Evolutionary conservation across 2,113 vertebrate genomes (phyloP), one percentile per base, ranked within the genome.

Genomic region (Rynchops niger): DNA sequence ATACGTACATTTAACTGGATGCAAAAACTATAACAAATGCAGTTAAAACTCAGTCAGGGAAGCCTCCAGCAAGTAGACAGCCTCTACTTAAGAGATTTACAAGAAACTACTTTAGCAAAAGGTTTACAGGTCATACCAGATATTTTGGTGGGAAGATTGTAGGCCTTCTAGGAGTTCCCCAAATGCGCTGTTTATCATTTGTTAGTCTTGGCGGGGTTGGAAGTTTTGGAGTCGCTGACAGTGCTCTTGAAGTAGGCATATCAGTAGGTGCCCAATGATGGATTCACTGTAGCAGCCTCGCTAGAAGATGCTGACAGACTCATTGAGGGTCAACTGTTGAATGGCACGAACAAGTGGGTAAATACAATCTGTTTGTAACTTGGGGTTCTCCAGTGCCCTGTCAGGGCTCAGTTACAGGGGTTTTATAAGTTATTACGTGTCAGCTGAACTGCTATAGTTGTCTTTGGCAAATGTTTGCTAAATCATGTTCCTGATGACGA

Each of bases 331-430:
- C 59, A 86, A 0, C 90, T 77, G 55, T 93, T 95, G 95, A 95
- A 95, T 97, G 93, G 93, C 93, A 94, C 25, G 25, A 83, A 43
- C 92, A 94, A 96, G 74, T 95, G 96, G 71, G 78, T 92, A 86
- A 95, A 97, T 67, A 88, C 5, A 88, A 95, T 96, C 82, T 85
- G 84, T 90, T 96, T 95, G 92, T 86, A 94, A 50, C 76, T 73
- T 22, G 16, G 92, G 76, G 82, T 86, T 93, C 92, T 90, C 62
- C 2, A 2, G 56, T 79, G 81, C 84, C 55, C 1, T 88, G 88
- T 86, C 90, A 97, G 86, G 93, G 82, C 67, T 96, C 90, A 59
- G 78, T 95, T 96, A 87, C 91, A 87, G 70, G 21, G 19, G 8
- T 32, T 82, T 96, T 88, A 11, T 90, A 70, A 96, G 93, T 87